Percentiles rank a stretch among this genome's conserved stretches.
These are phyloP conservation scores for Polydesmus complanatus DNA, from an alignment of 2,888 invertebrate species.

Conservation along the genomic window DNA sequence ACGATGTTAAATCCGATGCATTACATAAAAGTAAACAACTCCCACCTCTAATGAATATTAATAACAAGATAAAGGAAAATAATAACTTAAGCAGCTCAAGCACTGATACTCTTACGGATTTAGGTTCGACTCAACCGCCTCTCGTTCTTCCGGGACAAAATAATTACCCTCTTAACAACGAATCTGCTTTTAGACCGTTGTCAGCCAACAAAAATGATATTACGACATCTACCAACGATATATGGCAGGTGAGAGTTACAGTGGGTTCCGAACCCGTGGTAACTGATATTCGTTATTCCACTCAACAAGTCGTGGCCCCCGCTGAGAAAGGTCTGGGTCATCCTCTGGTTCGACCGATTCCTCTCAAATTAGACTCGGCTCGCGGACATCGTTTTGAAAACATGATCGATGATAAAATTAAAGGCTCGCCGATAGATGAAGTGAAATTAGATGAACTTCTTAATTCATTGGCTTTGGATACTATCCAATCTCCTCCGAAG, in stretches of 20 bases:
- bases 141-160: neutral
- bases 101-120: slow-evolving; percentile 32
- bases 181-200: neutral
- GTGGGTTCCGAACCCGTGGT: slow-evolving; percentile 2
- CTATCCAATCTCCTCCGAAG: neutral
- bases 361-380: slow-evolving; percentile 5
- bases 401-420: neutral
- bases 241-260: slow-evolving; percentile 18
- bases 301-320: neutral
- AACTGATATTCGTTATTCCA: neutral
- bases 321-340: neutral
- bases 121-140: slow-evolving; percentile 20
- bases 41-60: neutral
- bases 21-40: neutral
- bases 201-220: neutral
- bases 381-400: neutral
- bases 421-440: slow-evolving; percentile 25
- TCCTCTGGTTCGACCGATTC: neutral
- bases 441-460: slow-evolving; percentile 53
- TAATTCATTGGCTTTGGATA: slow-evolving; percentile 54
- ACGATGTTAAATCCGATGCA: neutral
- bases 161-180: neutral
- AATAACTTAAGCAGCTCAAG: slow-evolving; percentile 24
- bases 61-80: neutral
- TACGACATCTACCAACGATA: slow-evolving; percentile 5